phyloP scores from a whole-genome alignment of 2,888 invertebrate genomes.

The Stenurella melanura region DNA sequence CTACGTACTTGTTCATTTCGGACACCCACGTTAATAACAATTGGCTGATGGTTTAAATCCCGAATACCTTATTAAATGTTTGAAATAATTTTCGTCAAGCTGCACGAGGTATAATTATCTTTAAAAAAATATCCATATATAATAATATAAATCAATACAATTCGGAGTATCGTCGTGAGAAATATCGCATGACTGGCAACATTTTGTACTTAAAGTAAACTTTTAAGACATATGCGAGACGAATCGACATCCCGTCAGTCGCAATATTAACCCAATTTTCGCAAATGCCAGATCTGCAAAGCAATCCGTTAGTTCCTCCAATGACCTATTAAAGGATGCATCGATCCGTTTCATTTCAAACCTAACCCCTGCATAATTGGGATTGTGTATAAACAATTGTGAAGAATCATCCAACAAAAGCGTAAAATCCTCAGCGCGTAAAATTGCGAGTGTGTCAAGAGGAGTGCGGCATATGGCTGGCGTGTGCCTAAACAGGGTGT shows the following conservation, averaged over 20 bases:
- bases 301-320: conserved; percentile 53
- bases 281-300: conserved; percentile 44
- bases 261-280: conserved; percentile 49
- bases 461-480: conserved; percentile 58
- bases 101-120: too few species aligned
- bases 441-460: conserved; percentile 61
- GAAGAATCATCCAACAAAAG: conserved; percentile 51
- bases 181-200: not conserved
- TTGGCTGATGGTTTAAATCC: too few species aligned
- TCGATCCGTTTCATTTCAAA: conserved; percentile 43
- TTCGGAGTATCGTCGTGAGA: not conserved
- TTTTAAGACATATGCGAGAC: conserved; percentile 51
- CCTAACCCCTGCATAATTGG: conserved; percentile 23
- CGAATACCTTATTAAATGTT: too few species aligned
- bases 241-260: conserved; percentile 49
- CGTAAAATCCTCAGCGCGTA: conserved; percentile 58
- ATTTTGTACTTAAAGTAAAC: not conserved
- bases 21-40: too few species aligned
- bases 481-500: conserved; percentile 56
- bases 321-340: conserved; percentile 48
- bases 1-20: too few species aligned
- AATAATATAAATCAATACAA: not conserved
- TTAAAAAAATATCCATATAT: too few species aligned
- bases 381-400: conserved; percentile 44
- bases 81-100: too few species aligned